Percentiles rank a stretch among this genome's conserved stretches.
These are phyloP conservation scores for Belgica antarctica DNA, from an alignment of 2,888 invertebrate genomes.

Conservation along the genomic window DNA sequence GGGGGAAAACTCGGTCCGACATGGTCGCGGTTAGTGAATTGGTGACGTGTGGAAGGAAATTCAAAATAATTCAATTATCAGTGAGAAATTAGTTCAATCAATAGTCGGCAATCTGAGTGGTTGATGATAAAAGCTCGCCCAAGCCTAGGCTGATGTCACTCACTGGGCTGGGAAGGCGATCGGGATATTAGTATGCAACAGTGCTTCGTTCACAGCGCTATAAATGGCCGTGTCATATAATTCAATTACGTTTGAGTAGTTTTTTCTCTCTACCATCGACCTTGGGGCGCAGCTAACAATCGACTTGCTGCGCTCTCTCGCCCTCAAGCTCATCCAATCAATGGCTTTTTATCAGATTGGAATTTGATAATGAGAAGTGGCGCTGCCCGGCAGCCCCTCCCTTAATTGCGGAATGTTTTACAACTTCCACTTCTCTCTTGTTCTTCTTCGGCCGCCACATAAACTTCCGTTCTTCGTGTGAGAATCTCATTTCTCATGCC, in stretches of 20 bases:
- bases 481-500: constrained; percentile 16
- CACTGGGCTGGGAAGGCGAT: not conserved
- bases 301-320: not conserved
- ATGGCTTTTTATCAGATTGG: not conserved
- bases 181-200: constrained; percentile 6
- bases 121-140: too few relatives aligned
- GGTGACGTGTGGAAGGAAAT: not conserved
- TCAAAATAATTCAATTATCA: constrained; percentile 6
- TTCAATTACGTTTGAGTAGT: constrained; percentile 5
- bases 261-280: too few relatives aligned
- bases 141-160: not conserved
- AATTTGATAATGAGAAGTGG: constrained; percentile 15
- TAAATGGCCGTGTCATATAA: not conserved
- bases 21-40: too few relatives aligned
- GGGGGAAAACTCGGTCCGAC: not conserved
- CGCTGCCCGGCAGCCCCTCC: constrained; percentile 9
- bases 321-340: not conserved
- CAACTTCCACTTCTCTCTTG: too few relatives aligned
- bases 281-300: not conserved
- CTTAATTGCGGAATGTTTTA: not conserved
- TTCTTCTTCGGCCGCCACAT: constrained; percentile 7
- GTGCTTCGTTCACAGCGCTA: not conserved
- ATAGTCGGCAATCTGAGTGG: too few relatives aligned
- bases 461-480: constrained; percentile 10
- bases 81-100: not conserved